Base-by-base conservation (phyloP, 1,140 invertebrate genomes). In the Calliopsis andreniformis region DNA sequence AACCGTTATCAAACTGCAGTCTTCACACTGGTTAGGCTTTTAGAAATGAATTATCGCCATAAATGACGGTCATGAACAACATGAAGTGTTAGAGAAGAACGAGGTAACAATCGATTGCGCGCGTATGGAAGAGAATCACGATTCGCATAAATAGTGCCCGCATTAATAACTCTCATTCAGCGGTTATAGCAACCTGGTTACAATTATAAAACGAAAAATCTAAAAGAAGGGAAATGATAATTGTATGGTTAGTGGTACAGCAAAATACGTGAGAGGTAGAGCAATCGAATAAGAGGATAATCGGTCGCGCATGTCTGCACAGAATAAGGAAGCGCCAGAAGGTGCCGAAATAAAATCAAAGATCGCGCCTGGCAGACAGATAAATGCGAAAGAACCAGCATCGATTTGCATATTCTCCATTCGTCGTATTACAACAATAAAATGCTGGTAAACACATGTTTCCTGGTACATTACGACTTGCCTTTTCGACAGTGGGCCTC, bases 401-500 rank as follows among this genome's bases (percentile, higher is more conserved):
- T 69, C 53, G 56, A 87, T 89, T 89, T 87, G 86, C 87, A 89
- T 89, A 89, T 86, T 87, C 83, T 76, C 56, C 64, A 63, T 76
- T 76, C 76, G 79, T 55, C 77, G 76, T 75, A 86, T 84, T 88
- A 86, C 87, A 87, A 90, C 87, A 89, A 91, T 89, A 90, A 90
- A 91, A 85, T 86, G 83, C 61, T 73, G 83, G 78, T 88, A 88
- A 91, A 90, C 88, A 88, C 84, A 82, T 90, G 88, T 90, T 88
- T 84, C 79, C 47, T 55, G 67, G 82, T 83, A 84, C 86, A 82
- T 86, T 87, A 87, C 80, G 80, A 62, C 75, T 67, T n/a, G 81
- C 68, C 58, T 79, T n/a, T 58, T 78, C 82, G 68, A 83, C 61
- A 49, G 25, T 30, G 64, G 49, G 43, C 53, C 61, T 55, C 56